Evolutionary conservation across 2,113 vertebrate genomes (phyloP).

Genomic region (Lathamus discolor): DNA sequence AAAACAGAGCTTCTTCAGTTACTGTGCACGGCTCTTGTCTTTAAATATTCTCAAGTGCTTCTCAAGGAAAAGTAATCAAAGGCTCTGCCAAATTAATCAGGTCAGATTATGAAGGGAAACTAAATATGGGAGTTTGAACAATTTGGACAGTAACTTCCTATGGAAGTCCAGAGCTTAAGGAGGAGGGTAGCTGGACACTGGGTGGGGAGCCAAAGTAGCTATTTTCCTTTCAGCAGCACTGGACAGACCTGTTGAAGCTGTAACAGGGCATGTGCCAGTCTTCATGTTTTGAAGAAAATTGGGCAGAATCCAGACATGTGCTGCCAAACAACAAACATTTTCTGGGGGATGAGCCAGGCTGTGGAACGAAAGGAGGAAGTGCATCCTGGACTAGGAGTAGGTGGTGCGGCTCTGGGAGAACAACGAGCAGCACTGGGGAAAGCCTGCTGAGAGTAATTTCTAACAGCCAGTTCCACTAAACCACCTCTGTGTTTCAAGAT

Average conservation of each 20-base stretch:
- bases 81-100: not conserved
- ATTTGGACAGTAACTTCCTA: not conserved
- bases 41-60: not conserved
- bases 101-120: not conserved
- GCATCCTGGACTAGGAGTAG: not conserved
- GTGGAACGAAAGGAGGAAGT: not conserved
- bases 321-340: not conserved
- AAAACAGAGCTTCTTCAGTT: not conserved
- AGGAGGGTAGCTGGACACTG: not conserved
- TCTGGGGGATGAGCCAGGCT: not conserved
- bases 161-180: not conserved
- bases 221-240: not conserved
- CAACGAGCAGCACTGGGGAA: not conserved
- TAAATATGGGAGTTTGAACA: not conserved
- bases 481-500: not conserved
- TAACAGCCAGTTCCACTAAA: not conserved
- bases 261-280: rapidly evolving
- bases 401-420: not conserved
- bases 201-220: not conserved
- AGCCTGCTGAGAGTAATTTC: not conserved
- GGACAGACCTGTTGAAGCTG: not conserved
- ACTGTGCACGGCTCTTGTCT: not conserved
- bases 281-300: not conserved
- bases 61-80: not conserved
- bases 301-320: not conserved